Percentiles rank a stretch among this genome's conserved stretches.
Conservation (phyloP, 35 echinoderm and acorn worm species). For the Heliocidaris erythrogramma region DNA sequence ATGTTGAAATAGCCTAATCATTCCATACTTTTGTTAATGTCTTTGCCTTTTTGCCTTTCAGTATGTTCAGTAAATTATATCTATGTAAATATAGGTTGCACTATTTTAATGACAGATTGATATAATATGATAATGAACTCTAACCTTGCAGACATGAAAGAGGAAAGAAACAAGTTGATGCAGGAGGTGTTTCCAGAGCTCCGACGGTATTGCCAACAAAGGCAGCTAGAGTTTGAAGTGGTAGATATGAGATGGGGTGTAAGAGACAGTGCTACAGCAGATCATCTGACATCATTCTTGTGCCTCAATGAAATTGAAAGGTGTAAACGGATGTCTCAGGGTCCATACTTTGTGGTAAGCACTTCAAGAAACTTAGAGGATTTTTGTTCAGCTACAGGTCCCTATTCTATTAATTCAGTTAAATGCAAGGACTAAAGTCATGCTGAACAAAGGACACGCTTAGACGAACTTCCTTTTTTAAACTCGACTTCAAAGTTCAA, state of each 20-base stretch:
- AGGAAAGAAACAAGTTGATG: constrained; percentile 78
- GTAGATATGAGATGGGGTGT: constrained; percentile 91
- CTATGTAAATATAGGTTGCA: too few relatives aligned
- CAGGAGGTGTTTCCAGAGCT: constrained; percentile 75
- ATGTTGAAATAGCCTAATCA: too few relatives aligned
- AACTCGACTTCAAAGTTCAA: too few relatives aligned
- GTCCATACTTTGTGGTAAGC: constrained; percentile 86
- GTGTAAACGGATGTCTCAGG: constrained; percentile 77
- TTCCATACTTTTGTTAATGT: too few relatives aligned
- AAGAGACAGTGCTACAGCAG: constrained; percentile 70
- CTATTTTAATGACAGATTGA: too few relatives aligned
- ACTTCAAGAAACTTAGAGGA: not conserved
- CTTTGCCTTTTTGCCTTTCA: too few relatives aligned
- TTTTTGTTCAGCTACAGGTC: too few relatives aligned
- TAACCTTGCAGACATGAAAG: constrained; percentile 61
- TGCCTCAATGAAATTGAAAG: constrained; percentile 83
- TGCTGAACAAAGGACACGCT: too few relatives aligned
- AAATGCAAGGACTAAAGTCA: too few relatives aligned
- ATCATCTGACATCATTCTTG: constrained; percentile 77
- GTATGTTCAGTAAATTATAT: too few relatives aligned
- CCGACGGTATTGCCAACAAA: constrained; percentile 74
- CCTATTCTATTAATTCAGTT: too few relatives aligned
- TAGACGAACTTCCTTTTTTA: too few relatives aligned
- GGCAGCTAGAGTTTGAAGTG: constrained; percentile 83
- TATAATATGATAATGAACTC: not conserved